Conservation (phyloP, 2,888 invertebrate species). For the Ganaspis brasiliensis region DNA sequence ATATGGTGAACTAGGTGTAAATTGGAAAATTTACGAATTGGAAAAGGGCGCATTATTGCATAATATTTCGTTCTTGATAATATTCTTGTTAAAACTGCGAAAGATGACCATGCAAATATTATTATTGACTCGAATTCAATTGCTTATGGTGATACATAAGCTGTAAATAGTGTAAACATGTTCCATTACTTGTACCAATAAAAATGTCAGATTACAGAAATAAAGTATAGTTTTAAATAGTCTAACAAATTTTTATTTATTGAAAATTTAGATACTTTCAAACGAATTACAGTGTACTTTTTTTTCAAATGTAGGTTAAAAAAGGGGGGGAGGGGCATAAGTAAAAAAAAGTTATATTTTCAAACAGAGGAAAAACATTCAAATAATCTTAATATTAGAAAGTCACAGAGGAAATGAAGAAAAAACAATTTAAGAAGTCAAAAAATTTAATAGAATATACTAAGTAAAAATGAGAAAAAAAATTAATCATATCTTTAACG, state of each 20-base stretch:
- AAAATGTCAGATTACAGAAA: slow-evolving; percentile 54
- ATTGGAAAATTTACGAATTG: slow-evolving; percentile 11
- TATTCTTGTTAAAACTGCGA: slow-evolving; percentile 15
- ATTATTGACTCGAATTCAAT: slow-evolving; percentile 54
- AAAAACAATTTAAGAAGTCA: no score
- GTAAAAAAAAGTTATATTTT: no score
- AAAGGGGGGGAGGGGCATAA: no score
- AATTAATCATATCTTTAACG: no score
- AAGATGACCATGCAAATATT: slow-evolving; percentile 46
- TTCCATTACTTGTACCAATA: slow-evolving; percentile 64
- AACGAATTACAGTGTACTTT: no score
- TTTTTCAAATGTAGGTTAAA: no score
- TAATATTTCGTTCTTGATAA: not conserved
- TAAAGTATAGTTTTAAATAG: slow-evolving; percentile 69
- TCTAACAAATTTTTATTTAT: not conserved
- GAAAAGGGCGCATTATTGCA: slow-evolving; percentile 10
- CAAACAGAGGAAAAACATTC: no score
- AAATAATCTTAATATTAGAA: no score
- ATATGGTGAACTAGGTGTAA: slow-evolving; percentile 51
- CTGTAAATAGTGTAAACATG: slow-evolving; percentile 75
- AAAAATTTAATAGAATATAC: no score
- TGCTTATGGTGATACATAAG: slow-evolving; percentile 54
- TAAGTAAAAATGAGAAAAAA: no score
- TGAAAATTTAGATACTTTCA: no score
- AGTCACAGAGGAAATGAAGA: no score